These are phyloP conservation scores for Pheucticus melanocephalus DNA, from an alignment of 2,113 vertebrate species.

Conservation along the genomic window DNA sequence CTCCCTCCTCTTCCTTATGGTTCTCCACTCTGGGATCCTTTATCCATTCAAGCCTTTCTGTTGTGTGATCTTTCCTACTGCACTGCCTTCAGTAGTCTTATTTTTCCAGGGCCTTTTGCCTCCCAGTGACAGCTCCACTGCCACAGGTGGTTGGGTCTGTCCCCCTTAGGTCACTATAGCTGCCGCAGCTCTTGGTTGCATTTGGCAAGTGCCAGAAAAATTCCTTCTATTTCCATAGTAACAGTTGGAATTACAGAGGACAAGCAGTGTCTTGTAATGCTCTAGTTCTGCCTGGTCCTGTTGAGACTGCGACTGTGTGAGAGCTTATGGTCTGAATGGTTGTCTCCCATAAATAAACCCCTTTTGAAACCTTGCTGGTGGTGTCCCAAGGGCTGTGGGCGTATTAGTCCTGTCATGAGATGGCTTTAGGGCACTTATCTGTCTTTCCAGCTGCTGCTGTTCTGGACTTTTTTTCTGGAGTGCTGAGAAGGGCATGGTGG, in stretches of 20 bases:
- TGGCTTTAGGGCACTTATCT: not conserved
- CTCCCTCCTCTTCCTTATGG: accelerated
- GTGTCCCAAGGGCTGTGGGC: not conserved
- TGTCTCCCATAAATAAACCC: not conserved
- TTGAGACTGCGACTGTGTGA: not conserved
- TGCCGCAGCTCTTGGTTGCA: not conserved
- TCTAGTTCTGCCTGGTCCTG: not conserved
- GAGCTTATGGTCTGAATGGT: not conserved
- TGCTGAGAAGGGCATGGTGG: not conserved
- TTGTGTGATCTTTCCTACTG: not conserved
- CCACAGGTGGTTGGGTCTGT: not conserved
- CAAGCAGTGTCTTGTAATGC: not conserved
- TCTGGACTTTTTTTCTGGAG: not conserved
- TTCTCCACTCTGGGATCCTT: not conserved
- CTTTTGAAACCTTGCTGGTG: not conserved
- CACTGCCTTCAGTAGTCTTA: not conserved
- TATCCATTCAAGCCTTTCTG: accelerated
- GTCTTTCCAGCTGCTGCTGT: not conserved
- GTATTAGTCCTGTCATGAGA: not conserved
- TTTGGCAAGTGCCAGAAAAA: not conserved
- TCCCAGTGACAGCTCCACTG: not conserved
- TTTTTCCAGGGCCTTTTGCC: not conserved
- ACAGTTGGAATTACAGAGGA: not conserved
- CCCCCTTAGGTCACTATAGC: not conserved
- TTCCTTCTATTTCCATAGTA: not conserved